Evolutionary conservation across 2,797 vertebrate species (phyloP).

Genomic region (Erithacus rubecula): DNA sequence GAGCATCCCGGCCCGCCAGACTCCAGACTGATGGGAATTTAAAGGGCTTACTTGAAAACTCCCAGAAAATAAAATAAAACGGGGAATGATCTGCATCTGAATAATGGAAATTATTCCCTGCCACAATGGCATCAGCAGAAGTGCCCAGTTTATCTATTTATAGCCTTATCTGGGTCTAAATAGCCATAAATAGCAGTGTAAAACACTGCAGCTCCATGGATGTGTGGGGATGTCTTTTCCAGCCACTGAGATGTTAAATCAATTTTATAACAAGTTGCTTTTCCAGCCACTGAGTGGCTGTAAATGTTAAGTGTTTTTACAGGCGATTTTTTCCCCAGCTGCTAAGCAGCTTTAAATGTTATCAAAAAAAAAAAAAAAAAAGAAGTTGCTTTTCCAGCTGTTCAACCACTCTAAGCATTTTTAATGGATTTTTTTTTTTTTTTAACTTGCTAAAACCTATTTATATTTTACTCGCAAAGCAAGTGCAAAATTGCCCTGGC

Average conservation of each 20-base stretch:
- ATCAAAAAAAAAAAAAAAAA: constrained; percentile 50
- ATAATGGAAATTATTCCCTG: constrained; percentile 12
- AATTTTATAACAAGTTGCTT: constrained; percentile 81
- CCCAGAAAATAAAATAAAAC: constrained; percentile 60
- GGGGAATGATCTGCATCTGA: not conserved
- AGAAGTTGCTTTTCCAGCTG: constrained; percentile 74
- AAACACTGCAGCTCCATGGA: constrained; percentile 40
- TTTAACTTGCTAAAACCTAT: constrained; percentile 74
- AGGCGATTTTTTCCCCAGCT: constrained; percentile 76
- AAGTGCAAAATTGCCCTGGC: constrained; percentile 79
- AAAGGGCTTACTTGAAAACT: constrained; percentile 46
- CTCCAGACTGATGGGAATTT: constrained; percentile 63
- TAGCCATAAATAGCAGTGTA: constrained; percentile 70
- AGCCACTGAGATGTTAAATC: constrained; percentile 78
- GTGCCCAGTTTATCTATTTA: constrained; percentile 57
- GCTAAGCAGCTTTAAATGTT: constrained; percentile 76
- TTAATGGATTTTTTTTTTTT: constrained; percentile 70
- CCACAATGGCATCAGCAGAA: constrained; percentile 25
- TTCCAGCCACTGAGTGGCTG: constrained; percentile 79
- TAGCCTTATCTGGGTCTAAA: constrained; percentile 55
- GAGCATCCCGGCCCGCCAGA: constrained; percentile 53
- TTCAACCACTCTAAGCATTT: constrained; percentile 71
- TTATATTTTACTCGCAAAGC: constrained; percentile 79
- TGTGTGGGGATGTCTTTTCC: constrained; percentile 73
- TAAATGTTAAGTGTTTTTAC: constrained; percentile 83